Conservation (phyloP, 2,113 vertebrate genomes). For the Phocoena sinus region DNA sequence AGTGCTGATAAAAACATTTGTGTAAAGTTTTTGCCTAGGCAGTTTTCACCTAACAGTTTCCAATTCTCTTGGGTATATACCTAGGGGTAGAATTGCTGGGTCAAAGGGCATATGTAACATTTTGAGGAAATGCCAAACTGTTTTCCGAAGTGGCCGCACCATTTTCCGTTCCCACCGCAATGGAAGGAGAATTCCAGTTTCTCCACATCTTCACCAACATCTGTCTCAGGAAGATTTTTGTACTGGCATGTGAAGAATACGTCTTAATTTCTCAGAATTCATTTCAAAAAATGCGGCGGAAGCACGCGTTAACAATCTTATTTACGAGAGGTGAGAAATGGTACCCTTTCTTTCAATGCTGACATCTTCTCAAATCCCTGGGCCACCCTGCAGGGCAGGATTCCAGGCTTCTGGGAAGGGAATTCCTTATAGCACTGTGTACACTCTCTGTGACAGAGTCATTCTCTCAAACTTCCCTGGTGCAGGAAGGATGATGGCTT, state of each 20-base stretch:
- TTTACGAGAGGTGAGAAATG: background rate
- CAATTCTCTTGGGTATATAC: background rate
- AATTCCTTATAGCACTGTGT: rapidly evolving
- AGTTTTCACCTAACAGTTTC: background rate
- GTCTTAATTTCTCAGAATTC: background rate
- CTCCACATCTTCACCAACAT: background rate
- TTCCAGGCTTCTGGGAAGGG: background rate
- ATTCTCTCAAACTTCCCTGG: background rate
- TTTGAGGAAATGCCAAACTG: background rate
- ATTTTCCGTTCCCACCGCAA: background rate
- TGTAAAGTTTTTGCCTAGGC: background rate
- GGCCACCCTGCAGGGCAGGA: background rate
- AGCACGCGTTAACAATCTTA: background rate
- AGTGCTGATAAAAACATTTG: background rate
- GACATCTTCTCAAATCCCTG: background rate
- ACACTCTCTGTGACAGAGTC: rapidly evolving
- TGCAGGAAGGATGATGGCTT: rapidly evolving
- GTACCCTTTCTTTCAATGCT: rapidly evolving
- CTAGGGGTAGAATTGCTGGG: too few species aligned
- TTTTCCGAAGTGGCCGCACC: background rate
- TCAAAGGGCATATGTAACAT: background rate
- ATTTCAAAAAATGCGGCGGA: background rate
- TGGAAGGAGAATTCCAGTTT: background rate
- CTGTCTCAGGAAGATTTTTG: background rate
- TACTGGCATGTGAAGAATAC: background rate